Percentiles rank a stretch among this genome's conserved stretches.
These are phyloP conservation scores for Heterochromis multidens DNA, from an alignment of 2,113 vertebrate genomes.

Conservation along the genomic window DNA sequence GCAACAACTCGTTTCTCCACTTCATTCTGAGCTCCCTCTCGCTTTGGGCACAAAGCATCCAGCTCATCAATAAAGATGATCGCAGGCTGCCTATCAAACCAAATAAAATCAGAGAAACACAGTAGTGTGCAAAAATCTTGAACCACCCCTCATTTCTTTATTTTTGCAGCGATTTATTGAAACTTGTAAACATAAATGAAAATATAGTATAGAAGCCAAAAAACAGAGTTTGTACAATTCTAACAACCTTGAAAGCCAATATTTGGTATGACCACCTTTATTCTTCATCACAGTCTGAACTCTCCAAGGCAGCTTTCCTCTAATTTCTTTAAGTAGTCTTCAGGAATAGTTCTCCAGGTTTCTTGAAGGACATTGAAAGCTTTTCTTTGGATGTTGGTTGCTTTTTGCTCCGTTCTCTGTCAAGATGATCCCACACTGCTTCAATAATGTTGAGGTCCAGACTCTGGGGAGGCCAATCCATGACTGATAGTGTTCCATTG, in stretches of 20 bases:
- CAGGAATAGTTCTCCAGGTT: neutral
- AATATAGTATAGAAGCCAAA: neutral
- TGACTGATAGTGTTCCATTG: neutral
- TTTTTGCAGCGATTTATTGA: neutral
- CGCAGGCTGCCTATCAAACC: conserved; percentile 79
- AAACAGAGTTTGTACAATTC: too few species aligned
- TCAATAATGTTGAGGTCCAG: neutral
- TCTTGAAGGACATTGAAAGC: neutral
- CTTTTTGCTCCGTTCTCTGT: neutral
- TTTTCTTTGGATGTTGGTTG: neutral
- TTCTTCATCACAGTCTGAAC: neutral
- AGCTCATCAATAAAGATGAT: conserved; percentile 98
- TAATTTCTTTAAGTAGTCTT: neutral
- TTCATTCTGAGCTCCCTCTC: conserved; percentile 93
- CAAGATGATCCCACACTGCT: neutral
- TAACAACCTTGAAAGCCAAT: too few species aligned
- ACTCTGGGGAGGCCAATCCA: neutral
- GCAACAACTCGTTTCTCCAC: conserved; percentile 95
- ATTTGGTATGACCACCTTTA: neutral
- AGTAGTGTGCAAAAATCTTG: too few species aligned
- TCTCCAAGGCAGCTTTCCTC: neutral
- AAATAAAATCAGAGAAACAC: neutral
- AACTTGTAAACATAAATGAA: neutral
- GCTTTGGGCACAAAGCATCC: conserved; percentile 91
- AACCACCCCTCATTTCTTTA: too few species aligned